Evolutionary conservation across 2,888 invertebrate genomes (phyloP).

Genomic region (Sesamia inferens): DNA sequence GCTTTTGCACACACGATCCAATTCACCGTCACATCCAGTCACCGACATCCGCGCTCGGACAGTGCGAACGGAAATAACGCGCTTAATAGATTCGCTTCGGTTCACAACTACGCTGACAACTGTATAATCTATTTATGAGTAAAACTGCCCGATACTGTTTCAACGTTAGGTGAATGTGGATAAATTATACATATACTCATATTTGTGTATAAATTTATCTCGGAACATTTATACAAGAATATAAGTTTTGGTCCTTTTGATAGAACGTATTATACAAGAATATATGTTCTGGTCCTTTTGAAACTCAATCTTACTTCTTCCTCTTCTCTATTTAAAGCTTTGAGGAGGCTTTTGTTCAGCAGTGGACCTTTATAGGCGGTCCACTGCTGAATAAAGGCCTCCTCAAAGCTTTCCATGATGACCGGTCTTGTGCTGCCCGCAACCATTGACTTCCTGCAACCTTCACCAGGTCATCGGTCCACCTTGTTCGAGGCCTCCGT

Average conservation of each 20-base stretch:
- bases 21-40: slow-evolving; percentile 68
- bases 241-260: not conserved
- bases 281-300: no score
- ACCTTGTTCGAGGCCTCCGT: no score
- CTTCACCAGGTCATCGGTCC: no score
- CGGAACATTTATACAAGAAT: not conserved
- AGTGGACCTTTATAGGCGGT: no score
- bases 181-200: slow-evolving; percentile 3
- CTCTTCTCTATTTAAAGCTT: no score
- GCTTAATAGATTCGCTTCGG: slow-evolving; percentile 89
- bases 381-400: no score
- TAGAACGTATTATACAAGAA: no score
- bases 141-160: slow-evolving; percentile 76
- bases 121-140: slow-evolving; percentile 88
- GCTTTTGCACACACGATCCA: slow-evolving; percentile 45
- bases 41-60: slow-evolving; percentile 62
- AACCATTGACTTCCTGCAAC: no score
- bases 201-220: slow-evolving; percentile 22
- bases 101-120: slow-evolving; percentile 87
- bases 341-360: no score
- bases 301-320: no score
- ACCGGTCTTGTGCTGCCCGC: no score
- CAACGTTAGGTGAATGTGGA: slow-evolving; percentile 24
- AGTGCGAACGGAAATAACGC: slow-evolving; percentile 87
- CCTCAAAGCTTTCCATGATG: no score